phyloP scores from a whole-genome alignment of 2,113 vertebrate species.

The Solea solea region DNA sequence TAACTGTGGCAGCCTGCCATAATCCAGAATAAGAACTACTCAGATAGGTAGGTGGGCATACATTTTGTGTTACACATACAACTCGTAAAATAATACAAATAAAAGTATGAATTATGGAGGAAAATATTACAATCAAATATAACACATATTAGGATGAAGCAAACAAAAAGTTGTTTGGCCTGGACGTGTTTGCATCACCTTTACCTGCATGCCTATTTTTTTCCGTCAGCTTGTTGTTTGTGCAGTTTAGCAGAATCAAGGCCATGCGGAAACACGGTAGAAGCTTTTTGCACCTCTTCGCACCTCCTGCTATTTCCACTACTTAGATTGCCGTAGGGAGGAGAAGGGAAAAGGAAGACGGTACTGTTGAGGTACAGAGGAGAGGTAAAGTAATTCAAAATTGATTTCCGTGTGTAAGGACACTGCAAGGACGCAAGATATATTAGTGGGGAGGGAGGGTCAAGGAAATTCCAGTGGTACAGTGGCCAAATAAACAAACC shows the following conservation, averaged over 20 bases:
- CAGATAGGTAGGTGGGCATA: too few relatives aligned
- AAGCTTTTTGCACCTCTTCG: constrained; percentile 76
- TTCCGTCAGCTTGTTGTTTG: not conserved
- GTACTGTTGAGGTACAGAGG: constrained; percentile 20
- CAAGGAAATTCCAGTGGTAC: constrained; percentile 13
- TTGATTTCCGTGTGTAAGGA: constrained; percentile 64
- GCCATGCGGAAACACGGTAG: constrained; percentile 60
- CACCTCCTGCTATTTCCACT: constrained; percentile 63
- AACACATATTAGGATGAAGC: too few relatives aligned
- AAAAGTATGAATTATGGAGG: too few relatives aligned
- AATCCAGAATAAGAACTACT: too few relatives aligned
- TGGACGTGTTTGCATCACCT: not conserved
- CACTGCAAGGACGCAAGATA: constrained; percentile 56
- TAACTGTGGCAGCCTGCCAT: too few relatives aligned
- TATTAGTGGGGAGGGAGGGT: not conserved
- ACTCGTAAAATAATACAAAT: too few relatives aligned
- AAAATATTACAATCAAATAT: too few relatives aligned
- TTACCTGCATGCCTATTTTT: constrained; percentile 7
- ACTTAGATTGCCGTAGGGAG: constrained; percentile 55
- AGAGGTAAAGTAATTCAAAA: constrained; percentile 52
- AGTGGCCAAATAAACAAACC: constrained; percentile 41
- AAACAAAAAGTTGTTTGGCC: not conserved
- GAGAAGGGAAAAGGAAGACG: constrained; percentile 14
- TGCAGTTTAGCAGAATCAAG: constrained; percentile 21
- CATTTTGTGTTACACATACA: too few relatives aligned